Evolutionary conservation across 2,113 vertebrate species (phyloP), one percentile per base, ranked within the genome.

Genomic region (Azemiops feae): DNA sequence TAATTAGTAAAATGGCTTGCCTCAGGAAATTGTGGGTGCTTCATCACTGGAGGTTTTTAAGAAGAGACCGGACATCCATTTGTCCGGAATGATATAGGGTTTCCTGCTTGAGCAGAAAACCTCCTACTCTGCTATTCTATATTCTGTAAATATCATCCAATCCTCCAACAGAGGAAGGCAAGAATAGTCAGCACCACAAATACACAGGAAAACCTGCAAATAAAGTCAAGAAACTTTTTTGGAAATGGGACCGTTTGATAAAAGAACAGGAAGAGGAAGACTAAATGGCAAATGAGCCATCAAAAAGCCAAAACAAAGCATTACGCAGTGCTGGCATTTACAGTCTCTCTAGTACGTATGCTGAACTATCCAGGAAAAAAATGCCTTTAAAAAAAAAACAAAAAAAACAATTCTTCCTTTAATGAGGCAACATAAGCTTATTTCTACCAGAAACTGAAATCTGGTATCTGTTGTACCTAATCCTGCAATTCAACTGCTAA

Each of bases 111-210:
- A 0, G 3, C 60, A 64, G 27, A 64, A 64, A 10, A 14, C 30
- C n/a, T 14, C 60, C 60, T n/a, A 5, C 30, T 69, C n/a, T 18
- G 30, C 64, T 69, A n/a, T 60, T 27, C 58, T 60, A 60, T 60
- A 12, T 60, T 30, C 58, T 30, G 58, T 5, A 27, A 60, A 95
- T 91, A 90, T 60, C 54, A 93, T 93, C 90, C 93, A 89, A 91
- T 12, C 86, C 85, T 92, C 93, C 91, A 87, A 89, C 25, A 54
- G 11, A 87, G 54, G 57, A 91, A 81, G 89, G 88, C n/a, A 93
- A 74, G 81, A n/a, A 27, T 43, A 95, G 85, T 94, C 92, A 92
- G 89, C 85, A 90, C 89, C 91, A 69, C 88, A 90, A 94, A 87
- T 34, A 87, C 23, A 90, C 91, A 91, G 2, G 81, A 87, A 64